A percentile compares a stretch with the other conserved stretches of the same genome.
These are phyloP conservation scores for Zaprionus gabonicus DNA, from an alignment of 1,140 invertebrate genomes.

Conservation along the genomic window DNA sequence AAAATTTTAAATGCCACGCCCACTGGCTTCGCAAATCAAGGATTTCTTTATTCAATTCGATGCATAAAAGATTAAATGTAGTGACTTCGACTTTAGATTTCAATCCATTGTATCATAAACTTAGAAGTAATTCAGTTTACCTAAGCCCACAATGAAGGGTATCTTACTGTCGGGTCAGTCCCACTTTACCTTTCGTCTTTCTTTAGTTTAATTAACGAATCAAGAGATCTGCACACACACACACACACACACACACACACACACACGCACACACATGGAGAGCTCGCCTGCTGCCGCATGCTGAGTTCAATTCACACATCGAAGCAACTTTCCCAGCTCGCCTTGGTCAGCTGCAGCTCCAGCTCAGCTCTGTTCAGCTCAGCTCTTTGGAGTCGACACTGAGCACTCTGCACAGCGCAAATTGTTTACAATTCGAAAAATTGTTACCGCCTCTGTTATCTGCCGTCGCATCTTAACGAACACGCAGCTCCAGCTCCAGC, in stretches of 20 bases:
- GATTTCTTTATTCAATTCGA: too few relatives aligned
- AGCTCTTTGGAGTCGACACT: background rate
- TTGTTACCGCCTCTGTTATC: constrained; percentile 71
- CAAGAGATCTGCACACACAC: constrained; percentile 39
- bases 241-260: background rate
- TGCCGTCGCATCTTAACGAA: constrained; percentile 67
- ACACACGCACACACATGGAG: too few relatives aligned
- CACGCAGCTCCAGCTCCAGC: constrained; percentile 55
- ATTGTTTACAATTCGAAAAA: constrained; percentile 79
- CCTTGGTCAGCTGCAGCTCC: constrained; percentile 12
- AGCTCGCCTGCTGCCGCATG: constrained; percentile 18
- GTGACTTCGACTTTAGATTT: too few relatives aligned
- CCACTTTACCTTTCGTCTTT: background rate
- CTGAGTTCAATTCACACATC: constrained; percentile 64
- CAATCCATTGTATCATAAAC: too few relatives aligned
- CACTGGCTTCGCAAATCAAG: too few relatives aligned
- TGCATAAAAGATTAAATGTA: too few relatives aligned
- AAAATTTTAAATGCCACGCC: too few relatives aligned
- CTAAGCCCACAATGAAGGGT: too few relatives aligned
- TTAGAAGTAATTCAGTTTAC: too few relatives aligned
- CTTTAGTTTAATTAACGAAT: constrained; percentile 69
- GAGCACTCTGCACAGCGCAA: constrained; percentile 52
- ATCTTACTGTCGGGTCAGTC: background rate
- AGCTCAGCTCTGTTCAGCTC: background rate
- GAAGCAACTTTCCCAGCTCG: constrained; percentile 58